Percentiles rank a stretch among this genome's conserved stretches.
These are phyloP conservation scores for Aphidius ervi DNA, from an alignment of 1,140 invertebrate species.

Conservation along the genomic window DNA sequence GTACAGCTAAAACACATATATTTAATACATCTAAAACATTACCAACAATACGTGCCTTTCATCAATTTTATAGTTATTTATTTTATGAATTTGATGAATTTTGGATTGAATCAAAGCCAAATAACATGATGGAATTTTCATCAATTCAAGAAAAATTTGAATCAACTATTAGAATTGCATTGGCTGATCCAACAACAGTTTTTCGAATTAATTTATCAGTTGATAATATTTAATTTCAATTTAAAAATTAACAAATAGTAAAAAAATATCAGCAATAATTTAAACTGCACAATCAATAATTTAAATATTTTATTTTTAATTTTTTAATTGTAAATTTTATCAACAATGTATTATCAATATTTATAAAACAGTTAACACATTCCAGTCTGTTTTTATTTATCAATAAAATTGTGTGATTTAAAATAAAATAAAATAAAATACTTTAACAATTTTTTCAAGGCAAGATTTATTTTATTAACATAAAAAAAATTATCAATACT, in stretches of 20 bases:
- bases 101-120: conserved; percentile 87
- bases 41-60: conserved; percentile 76
- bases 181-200: conserved; percentile 62
- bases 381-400: no score
- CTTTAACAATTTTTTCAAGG: no score
- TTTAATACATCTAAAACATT: conserved; percentile 76
- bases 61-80: conserved; percentile 90
- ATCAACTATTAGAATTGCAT: conserved; percentile 60
- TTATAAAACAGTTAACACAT: no score
- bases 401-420: no score
- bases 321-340: no score
- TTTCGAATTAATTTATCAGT: conserved; percentile 72
- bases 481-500: no score
- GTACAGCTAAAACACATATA: conserved; percentile 85
- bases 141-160: conserved; percentile 82
- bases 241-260: conserved; percentile 8
- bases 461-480: no score
- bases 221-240: conserved; percentile 55
- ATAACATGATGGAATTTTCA: conserved; percentile 93
- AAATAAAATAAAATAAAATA: no score
- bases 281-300: no score
- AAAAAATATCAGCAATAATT: no score
- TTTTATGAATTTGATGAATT: conserved; percentile 92
- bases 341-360: no score
- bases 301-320: no score